A percentile compares a stretch with the other conserved stretches of the same genome.
phyloP scores from a whole-genome alignment of 2,888 invertebrate genomes.

The Ceramica pisi region DNA sequence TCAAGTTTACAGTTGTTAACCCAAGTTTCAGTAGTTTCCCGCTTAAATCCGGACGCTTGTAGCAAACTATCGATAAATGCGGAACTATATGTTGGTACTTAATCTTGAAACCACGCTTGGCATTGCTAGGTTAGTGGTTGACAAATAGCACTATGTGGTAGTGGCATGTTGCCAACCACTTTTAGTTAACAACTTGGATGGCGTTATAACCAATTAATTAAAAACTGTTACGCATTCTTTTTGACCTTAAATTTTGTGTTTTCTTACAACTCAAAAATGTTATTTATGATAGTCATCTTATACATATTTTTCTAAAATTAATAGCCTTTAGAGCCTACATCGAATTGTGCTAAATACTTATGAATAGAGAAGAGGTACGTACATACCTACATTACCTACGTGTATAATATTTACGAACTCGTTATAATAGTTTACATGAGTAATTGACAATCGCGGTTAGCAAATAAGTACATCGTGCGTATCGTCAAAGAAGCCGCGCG shows the following conservation, averaged over 20 bases:
- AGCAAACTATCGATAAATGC: slow-evolving; percentile 26
- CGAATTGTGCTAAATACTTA: slow-evolving; percentile 5
- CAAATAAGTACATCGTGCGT: slow-evolving; percentile 71
- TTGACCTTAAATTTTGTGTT: neutral
- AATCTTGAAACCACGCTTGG: slow-evolving; percentile 37
- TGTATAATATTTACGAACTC: slow-evolving; percentile 46
- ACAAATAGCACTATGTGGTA: slow-evolving; percentile 38
- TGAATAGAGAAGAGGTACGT: slow-evolving; percentile 11
- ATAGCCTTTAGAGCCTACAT: neutral
- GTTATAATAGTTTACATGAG: slow-evolving; percentile 67
- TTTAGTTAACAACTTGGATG: slow-evolving; percentile 18
- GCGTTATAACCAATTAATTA: slow-evolving; percentile 18
- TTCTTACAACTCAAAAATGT: neutral
- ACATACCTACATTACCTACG: no score
- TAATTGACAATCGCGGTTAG: slow-evolving; percentile 72
- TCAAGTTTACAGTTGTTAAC: slow-evolving; percentile 22
- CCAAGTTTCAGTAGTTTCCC: slow-evolving; percentile 20
- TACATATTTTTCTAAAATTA: neutral
- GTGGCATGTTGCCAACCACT: slow-evolving; percentile 36
- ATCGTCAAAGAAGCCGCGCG: slow-evolving; percentile 62
- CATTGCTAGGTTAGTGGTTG: slow-evolving; percentile 35
- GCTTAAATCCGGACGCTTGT: neutral
- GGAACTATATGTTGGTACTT: slow-evolving; percentile 18
- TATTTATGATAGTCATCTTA: neutral
- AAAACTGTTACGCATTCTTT: neutral